A percentile compares a stretch with the other conserved stretches of the same genome.
These are phyloP conservation scores for Phymanthus crucifer DNA, from an alignment of 92 coral and sea anemone species.

Conservation along the genomic window DNA sequence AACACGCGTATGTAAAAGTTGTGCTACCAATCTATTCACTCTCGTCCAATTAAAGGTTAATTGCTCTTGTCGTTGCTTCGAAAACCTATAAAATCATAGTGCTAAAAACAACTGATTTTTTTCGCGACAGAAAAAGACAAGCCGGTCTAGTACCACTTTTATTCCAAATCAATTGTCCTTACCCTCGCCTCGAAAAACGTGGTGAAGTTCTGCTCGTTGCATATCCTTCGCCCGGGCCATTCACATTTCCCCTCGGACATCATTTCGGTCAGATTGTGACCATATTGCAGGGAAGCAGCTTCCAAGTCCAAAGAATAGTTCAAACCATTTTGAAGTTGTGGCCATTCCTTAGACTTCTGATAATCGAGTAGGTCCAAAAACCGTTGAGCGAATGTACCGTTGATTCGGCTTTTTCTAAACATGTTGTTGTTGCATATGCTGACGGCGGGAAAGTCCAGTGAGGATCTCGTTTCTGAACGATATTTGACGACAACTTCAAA, in stretches of 20 bases:
- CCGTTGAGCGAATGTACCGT: conserved; percentile 63
- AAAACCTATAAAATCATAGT: too few relatives aligned
- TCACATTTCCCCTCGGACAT: conserved; percentile 10
- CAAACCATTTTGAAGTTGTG: neutral
- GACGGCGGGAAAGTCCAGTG: conserved; percentile 56
- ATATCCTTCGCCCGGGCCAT: conserved; percentile 5
- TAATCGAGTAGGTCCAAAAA: conserved; percentile 51
- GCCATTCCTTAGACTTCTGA: neutral
- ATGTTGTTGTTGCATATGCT: conserved; percentile 70
- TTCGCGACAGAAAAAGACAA: neutral
- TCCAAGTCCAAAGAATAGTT: neutral
- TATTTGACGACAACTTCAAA: conserved; percentile 26
- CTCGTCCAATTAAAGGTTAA: too few relatives aligned
- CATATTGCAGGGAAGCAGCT: neutral
- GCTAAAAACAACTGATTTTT: neutral
- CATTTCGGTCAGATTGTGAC: conserved; percentile 49
- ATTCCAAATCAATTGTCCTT: conserved; percentile 9
- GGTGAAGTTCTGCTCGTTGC: conserved; percentile 37
- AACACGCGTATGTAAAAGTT: too few relatives aligned
- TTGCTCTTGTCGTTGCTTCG: too few relatives aligned
- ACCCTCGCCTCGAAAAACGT: conserved; percentile 43
- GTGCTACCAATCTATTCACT: too few relatives aligned
- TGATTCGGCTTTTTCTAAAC: conserved; percentile 56
- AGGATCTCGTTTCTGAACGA: conserved; percentile 15
- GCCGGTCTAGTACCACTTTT: neutral